phyloP scores from a whole-genome alignment of 2,113 vertebrate species.

The Plotosus lineatus region DNA sequence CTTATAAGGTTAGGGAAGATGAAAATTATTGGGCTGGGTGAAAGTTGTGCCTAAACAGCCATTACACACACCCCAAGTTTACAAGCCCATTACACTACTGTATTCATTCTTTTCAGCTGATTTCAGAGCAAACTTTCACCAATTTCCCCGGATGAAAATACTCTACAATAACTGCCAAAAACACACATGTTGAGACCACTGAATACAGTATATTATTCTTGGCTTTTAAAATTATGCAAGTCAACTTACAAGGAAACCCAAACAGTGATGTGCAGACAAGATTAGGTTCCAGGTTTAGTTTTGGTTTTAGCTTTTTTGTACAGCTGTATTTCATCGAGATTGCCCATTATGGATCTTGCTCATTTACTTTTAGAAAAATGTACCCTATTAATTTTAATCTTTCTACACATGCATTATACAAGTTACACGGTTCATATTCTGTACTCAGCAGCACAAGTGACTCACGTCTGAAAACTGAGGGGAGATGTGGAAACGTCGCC shows the following conservation, averaged over 20 bases:
- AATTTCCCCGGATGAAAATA: not conserved
- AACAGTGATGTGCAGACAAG: not conserved
- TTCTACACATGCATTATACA: not conserved
- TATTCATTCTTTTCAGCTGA: not conserved
- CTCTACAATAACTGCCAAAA: not conserved
- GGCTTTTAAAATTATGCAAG: not conserved
- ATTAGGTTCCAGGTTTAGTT: not conserved
- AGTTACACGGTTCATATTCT: not conserved
- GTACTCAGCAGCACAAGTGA: not conserved
- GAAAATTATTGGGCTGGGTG: slow-evolving; percentile 15
- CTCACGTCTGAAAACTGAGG: not conserved
- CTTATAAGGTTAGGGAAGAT: too few relatives aligned
- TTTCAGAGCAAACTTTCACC: not conserved
- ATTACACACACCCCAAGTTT: not conserved
- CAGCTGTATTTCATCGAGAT: not conserved
- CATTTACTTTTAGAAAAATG: not conserved
- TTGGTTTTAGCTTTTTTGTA: not conserved
- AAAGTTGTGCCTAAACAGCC: slow-evolving; percentile 35
- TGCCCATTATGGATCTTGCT: not conserved
- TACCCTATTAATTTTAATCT: not conserved
- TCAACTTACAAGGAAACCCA: not conserved
- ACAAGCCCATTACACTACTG: not conserved
- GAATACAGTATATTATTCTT: too few relatives aligned
- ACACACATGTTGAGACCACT: not conserved
- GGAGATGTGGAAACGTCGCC: slow-evolving; percentile 3